Evolutionary conservation across 2,888 invertebrate species (phyloP).

Genomic region (Amblyjoppa proteus): DNA sequence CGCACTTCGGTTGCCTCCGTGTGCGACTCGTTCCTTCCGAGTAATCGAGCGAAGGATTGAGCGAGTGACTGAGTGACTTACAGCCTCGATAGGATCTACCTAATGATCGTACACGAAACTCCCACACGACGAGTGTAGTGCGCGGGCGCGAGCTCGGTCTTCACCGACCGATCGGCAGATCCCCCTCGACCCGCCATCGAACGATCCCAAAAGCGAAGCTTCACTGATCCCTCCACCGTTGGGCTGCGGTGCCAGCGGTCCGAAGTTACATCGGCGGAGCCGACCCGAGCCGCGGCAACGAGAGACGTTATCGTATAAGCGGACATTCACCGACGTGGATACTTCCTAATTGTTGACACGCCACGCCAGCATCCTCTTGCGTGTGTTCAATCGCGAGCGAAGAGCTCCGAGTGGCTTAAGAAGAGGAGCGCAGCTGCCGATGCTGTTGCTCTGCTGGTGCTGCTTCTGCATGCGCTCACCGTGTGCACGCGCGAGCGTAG

Average conservation of each 20-base stretch:
- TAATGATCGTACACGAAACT: conserved; percentile 83
- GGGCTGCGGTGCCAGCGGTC: conserved; percentile 24
- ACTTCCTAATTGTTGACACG: conserved; percentile 83
- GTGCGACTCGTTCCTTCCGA: conserved; percentile 69
- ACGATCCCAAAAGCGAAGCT: conserved; percentile 73
- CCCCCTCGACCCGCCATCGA: conserved; percentile 57
- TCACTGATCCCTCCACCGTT: conserved; percentile 55
- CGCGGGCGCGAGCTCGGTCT: conserved; percentile 50
- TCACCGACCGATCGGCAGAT: conserved; percentile 58
- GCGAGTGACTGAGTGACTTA: conserved; percentile 82
- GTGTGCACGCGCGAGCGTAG: conserved; percentile 55
- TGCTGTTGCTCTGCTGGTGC: background rate
- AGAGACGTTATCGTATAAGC: conserved; percentile 78
- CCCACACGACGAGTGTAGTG: conserved; percentile 75
- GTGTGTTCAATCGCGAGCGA: conserved; percentile 35
- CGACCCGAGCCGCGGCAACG: conserved; percentile 23
- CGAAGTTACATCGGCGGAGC: conserved; percentile 14
- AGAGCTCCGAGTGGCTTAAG: conserved; percentile 42
- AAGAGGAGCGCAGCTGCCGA: conserved; percentile 45
- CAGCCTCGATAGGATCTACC: conserved; percentile 82
- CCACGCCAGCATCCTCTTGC: conserved; percentile 53
- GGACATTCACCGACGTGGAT: conserved; percentile 80
- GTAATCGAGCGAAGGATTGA: conserved; percentile 78
- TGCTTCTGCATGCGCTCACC: conserved; percentile 27
- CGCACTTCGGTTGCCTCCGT: conserved; percentile 34